Conservation (phyloP, 92 coral and sea anemone genomes). For the Bergia puertoricense region DNA sequence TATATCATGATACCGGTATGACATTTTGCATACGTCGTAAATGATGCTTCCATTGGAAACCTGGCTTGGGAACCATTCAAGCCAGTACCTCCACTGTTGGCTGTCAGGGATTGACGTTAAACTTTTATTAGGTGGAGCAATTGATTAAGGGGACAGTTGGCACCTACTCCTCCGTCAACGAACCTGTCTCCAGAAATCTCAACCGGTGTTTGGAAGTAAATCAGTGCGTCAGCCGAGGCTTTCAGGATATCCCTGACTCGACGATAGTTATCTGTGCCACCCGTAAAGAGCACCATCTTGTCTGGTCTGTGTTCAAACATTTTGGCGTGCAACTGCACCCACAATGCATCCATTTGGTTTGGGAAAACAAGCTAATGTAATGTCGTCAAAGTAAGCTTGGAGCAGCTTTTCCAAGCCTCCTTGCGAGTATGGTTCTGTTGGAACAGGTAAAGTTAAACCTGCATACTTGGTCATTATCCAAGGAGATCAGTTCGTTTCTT, state of each 20-base stretch:
- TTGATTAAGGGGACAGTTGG: conserved; percentile 49
- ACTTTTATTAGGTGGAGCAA: conserved; percentile 25
- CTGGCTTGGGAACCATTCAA: conserved; percentile 34
- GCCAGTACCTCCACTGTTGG: conserved; percentile 9
- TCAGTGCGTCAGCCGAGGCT: conserved; percentile 47
- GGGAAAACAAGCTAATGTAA: conserved; percentile 26
- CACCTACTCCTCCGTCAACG: conserved; percentile 48
- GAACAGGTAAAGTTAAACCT: conserved; percentile 4
- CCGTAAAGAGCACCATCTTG: conserved; percentile 29
- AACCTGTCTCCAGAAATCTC: conserved; percentile 34
- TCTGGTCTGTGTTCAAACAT: conserved; percentile 13
- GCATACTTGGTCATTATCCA: neutral
- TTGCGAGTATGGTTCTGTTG: conserved; percentile 40
- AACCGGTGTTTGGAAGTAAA: conserved; percentile 43
- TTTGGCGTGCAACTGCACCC: conserved; percentile 44
- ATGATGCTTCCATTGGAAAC: conserved; percentile 27
- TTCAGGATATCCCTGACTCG: conserved; percentile 36
- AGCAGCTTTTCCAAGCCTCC: conserved; percentile 1
- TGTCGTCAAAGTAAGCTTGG: neutral
- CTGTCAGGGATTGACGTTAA: neutral
- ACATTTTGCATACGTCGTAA: neutral
- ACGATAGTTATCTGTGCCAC: conserved; percentile 18
- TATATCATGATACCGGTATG: neutral
- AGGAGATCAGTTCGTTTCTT: neutral
- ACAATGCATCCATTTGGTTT: conserved; percentile 35